Evolutionary conservation across 2,797 vertebrate species (phyloP).

Genomic region (Pipistrellus kuhlii): DNA sequence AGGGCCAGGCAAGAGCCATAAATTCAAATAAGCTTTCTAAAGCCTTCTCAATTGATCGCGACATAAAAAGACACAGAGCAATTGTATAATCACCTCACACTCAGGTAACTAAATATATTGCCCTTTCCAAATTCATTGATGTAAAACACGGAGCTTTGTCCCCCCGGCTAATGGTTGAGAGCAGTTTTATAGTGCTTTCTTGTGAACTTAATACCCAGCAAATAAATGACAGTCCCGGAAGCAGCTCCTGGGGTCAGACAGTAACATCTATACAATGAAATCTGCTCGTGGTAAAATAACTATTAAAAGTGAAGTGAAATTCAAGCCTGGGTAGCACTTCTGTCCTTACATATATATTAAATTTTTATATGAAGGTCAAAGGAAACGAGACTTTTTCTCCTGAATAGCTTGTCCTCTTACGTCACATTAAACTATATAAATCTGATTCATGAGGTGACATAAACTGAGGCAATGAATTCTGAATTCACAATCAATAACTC

Average conservation of each 20-base stretch:
- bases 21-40: conserved; percentile 78
- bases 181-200: conserved; percentile 67
- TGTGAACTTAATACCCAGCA: conserved; percentile 63
- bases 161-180: conserved; percentile 61
- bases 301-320: conserved; percentile 6
- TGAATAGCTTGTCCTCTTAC: background rate
- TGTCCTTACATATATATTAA: background rate
- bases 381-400: background rate
- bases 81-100: conserved; percentile 79
- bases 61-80: conserved; percentile 66
- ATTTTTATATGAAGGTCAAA: conserved; percentile 23
- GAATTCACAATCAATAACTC: conserved; percentile 38
- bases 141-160: conserved; percentile 73
- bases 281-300: background rate
- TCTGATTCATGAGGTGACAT: background rate
- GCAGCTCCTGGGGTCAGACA: conserved; percentile 21
- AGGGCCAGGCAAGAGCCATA: conserved; percentile 59
- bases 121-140: conserved; percentile 75
- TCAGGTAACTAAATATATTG: conserved; percentile 71
- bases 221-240: conserved; percentile 59
- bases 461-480: background rate
- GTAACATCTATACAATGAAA: background rate
- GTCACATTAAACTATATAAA: conserved; percentile 36
- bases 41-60: conserved; percentile 63
- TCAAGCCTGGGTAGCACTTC: background rate